Conservation (phyloP, 2,113 vertebrate species). For the Rutilus rutilus region DNA sequence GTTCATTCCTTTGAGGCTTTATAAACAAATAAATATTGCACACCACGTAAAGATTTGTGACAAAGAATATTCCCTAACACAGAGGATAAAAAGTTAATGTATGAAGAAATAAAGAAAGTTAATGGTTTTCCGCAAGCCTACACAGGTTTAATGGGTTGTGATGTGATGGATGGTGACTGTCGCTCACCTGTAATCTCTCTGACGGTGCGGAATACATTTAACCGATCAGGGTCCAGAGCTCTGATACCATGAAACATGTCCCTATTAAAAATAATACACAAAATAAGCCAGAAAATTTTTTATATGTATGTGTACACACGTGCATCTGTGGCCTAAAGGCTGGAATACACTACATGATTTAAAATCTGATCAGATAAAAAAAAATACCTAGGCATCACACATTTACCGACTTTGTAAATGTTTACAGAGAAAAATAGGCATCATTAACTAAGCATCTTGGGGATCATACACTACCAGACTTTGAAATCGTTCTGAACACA, state of each 20-base stretch:
- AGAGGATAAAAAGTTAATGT: neutral
- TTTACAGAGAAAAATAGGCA: no score
- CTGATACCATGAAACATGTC: constrained; percentile 94
- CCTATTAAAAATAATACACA: constrained; percentile 68
- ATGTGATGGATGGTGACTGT: neutral
- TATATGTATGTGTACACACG: neutral
- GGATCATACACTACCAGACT: no score
- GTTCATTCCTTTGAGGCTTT: constrained; percentile 67
- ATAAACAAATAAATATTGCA: constrained; percentile 65
- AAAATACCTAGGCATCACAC: no score
- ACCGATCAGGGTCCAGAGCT: constrained; percentile 90
- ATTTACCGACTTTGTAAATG: no score
- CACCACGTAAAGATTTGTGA: neutral
- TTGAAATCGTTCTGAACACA: no score
- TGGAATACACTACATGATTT: no score
- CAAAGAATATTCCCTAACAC: neutral
- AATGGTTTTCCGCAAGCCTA: constrained; percentile 7
- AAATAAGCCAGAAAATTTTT: neutral
- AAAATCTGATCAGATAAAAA: no score
- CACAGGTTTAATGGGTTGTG: constrained; percentile 13
- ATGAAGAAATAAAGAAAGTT: constrained; percentile 24
- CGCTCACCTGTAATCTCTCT: constrained; percentile 94
- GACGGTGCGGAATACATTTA: constrained; percentile 93
- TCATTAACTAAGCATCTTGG: no score
- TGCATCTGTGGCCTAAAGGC: neutral